These are phyloP conservation scores for Axinella damicornis DNA, from an alignment of 37 sponge, comb jelly and placozoan species.

Conservation along the genomic window DNA sequence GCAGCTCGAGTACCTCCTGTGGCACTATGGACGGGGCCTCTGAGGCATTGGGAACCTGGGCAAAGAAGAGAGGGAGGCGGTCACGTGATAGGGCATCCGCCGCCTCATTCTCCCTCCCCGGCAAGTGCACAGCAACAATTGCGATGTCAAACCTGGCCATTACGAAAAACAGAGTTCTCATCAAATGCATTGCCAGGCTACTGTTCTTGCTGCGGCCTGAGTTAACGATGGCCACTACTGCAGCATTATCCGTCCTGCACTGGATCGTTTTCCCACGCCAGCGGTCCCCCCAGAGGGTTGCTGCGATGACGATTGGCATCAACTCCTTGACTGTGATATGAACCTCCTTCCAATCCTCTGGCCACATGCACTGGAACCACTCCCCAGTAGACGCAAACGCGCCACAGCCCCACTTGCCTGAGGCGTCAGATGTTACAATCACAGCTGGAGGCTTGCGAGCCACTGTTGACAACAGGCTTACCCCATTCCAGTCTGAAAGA, in stretches of 20 bases:
- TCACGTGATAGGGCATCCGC: constrained; percentile 20
- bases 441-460: not conserved
- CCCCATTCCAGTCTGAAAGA: constrained; percentile 48
- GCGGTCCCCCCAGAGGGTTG: constrained; percentile 30
- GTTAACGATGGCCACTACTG: constrained; percentile 38
- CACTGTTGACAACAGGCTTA: not conserved
- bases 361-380: constrained; percentile 41
- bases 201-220: constrained; percentile 13
- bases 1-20: not conserved
- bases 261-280: constrained; percentile 11
- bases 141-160: constrained; percentile 31
- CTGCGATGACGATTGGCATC: constrained; percentile 29
- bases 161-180: constrained; percentile 46
- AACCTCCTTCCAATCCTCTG: constrained; percentile 16
- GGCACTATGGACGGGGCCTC: not conserved
- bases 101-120: constrained; percentile 35
- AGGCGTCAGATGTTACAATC: constrained; percentile 44
- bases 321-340: constrained; percentile 52
- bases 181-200: constrained; percentile 43
- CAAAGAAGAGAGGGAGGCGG: not conserved
- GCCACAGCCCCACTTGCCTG: constrained; percentile 50
- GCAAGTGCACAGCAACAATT: constrained; percentile 3
- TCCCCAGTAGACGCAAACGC: constrained; percentile 21
- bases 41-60: constrained; percentile 1
- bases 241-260: constrained; percentile 18